These are phyloP conservation scores for Pemphigus obesinymphae DNA, from an alignment of 1,140 invertebrate genomes.

Conservation along the genomic window DNA sequence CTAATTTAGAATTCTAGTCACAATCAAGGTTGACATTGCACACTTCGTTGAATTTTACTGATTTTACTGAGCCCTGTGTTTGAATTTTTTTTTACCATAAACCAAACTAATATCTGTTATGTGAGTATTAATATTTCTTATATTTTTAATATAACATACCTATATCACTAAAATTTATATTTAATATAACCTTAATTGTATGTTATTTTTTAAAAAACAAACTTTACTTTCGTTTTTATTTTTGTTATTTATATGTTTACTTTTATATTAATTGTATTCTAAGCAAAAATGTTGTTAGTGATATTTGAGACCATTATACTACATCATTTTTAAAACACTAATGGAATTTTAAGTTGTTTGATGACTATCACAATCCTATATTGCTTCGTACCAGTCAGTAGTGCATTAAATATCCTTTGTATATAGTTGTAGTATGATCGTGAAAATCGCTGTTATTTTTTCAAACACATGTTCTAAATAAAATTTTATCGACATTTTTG, in stretches of 20 bases:
- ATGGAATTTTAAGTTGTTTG: background rate
- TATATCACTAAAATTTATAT: too few relatives aligned
- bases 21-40: background rate
- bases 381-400: background rate
- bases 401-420: background rate
- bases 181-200: too few relatives aligned
- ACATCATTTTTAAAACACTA: background rate
- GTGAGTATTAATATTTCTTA: background rate
- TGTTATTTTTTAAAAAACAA: background rate
- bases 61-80: background rate
- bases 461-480: background rate
- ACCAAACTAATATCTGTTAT: background rate
- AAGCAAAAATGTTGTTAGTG: background rate
- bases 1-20: conserved; percentile 9
- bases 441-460: background rate
- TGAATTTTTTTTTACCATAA: background rate
- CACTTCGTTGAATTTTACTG: background rate
- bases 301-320: background rate
- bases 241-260: background rate
- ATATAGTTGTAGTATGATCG: background rate
- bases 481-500: background rate
- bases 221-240: background rate
- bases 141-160: background rate
- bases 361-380: background rate
- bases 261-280: background rate